These are phyloP conservation scores for Plodia interpunctella DNA, from an alignment of 1,140 invertebrate species.

Conservation along the genomic window DNA sequence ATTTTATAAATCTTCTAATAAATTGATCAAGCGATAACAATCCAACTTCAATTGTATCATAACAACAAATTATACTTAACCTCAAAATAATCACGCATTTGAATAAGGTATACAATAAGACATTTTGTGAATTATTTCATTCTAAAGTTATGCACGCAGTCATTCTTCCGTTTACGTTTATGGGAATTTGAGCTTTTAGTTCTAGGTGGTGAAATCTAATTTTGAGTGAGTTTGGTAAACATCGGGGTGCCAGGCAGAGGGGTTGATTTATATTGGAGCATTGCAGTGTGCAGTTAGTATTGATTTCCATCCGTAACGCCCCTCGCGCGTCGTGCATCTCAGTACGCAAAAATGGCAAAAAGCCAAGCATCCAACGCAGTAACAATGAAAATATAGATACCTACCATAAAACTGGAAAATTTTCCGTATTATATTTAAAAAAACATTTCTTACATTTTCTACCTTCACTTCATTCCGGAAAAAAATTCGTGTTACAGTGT, in stretches of 20 bases:
- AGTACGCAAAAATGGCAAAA: conserved; percentile 67
- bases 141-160: not conserved
- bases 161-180: not conserved
- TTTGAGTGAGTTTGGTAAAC: conserved; percentile 52
- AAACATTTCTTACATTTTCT: not conserved
- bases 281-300: conserved; percentile 78
- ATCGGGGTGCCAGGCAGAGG: conserved; percentile 58
- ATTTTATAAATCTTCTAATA: too few species aligned
- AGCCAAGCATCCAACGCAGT: conserved; percentile 45
- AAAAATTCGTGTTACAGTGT: too few species aligned
- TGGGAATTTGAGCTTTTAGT: not conserved
- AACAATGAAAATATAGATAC: conserved; percentile 27
- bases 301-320: conserved; percentile 74
- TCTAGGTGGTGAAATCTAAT: not conserved
- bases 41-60: not conserved
- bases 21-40: not conserved
- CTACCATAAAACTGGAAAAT: conserved; percentile 9
- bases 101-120: not conserved
- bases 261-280: conserved; percentile 78
- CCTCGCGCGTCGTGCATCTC: conserved; percentile 53
- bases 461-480: too few species aligned
- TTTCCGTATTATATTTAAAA: not conserved
- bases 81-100: not conserved
- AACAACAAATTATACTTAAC: not conserved
- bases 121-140: not conserved